A percentile compares a stretch with the other conserved stretches of the same genome.
Evolutionary conservation across 2,113 vertebrate genomes (phyloP).

Genomic region (Eretmochelys imbricata): DNA sequence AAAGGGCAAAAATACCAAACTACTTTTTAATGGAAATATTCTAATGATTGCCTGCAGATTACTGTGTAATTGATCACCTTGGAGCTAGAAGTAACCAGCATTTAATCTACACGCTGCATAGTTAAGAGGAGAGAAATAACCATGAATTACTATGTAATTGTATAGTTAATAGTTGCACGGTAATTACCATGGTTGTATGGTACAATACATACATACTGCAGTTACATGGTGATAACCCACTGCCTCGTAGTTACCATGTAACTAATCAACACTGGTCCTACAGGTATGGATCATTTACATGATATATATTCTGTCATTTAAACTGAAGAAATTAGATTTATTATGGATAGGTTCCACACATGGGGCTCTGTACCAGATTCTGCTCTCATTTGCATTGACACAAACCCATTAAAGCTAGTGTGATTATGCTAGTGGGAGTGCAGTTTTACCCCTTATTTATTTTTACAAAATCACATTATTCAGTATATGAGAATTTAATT

Average conservation of each 20-base stretch:
- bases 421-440: neutral
- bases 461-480: neutral
- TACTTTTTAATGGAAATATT: neutral
- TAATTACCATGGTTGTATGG: neutral
- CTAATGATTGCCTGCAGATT: neutral
- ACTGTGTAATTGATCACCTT: neutral
- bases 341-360: neutral
- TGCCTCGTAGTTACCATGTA: rapidly evolving
- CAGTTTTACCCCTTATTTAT: neutral
- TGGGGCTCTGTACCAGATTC: neutral
- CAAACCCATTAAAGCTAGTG: neutral
- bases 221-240: neutral
- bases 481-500: neutral
- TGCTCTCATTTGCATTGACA: neutral
- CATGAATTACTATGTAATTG: rapidly evolving
- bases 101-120: neutral
- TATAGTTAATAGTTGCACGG: rapidly evolving
- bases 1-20: neutral
- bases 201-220: neutral
- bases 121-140: neutral
- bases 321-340: neutral
- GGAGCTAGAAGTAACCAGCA: neutral
- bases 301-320: neutral
- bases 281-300: neutral
- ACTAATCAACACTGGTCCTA: rapidly evolving